A percentile compares a stretch with the other conserved stretches of the same genome.
These are phyloP conservation scores for Siniperca obscura DNA, from an alignment of 2,797 vertebrate genomes.

Conservation along the genomic window DNA sequence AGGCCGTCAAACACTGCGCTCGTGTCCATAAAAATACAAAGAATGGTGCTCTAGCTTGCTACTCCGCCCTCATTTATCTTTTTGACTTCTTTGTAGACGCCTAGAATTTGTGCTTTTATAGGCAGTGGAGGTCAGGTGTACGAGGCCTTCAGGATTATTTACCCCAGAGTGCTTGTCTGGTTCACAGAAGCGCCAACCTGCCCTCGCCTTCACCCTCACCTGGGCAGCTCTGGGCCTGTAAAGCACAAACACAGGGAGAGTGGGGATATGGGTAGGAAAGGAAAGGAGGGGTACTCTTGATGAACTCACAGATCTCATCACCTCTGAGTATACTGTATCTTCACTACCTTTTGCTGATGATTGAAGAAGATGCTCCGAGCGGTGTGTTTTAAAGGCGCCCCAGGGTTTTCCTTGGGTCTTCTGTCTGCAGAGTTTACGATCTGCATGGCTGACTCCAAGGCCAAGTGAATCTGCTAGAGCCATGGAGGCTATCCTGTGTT, in stretches of 20 bases:
- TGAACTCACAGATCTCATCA: slow-evolving; percentile 79
- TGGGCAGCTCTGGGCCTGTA: slow-evolving; percentile 76
- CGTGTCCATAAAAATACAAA: slow-evolving; percentile 81
- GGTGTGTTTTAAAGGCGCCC: slow-evolving; percentile 69
- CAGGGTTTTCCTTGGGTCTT: slow-evolving; percentile 59
- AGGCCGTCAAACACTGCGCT: slow-evolving; percentile 69
- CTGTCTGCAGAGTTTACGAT: slow-evolving; percentile 74
- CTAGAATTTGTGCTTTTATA: slow-evolving; percentile 77
- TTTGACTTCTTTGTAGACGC: slow-evolving; percentile 72
- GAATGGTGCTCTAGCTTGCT: slow-evolving; percentile 51
- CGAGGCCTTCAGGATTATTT: slow-evolving; percentile 75
- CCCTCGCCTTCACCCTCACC: slow-evolving; percentile 81
- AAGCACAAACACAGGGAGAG: slow-evolving; percentile 66
- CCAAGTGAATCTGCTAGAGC: slow-evolving; percentile 58
- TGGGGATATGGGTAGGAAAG: slow-evolving; percentile 29
- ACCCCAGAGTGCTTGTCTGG: slow-evolving; percentile 74
- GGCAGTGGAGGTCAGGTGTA: slow-evolving; percentile 79
- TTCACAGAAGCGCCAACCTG: slow-evolving; percentile 72
- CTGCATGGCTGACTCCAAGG: slow-evolving; percentile 65
- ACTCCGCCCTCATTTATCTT: slow-evolving; percentile 75
- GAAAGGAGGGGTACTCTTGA: slow-evolving; percentile 52
- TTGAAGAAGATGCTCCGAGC: slow-evolving; percentile 63
- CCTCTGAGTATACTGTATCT: slow-evolving; percentile 67
- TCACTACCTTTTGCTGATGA: slow-evolving; percentile 55
- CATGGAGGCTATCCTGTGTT: slow-evolving; percentile 41